These are phyloP conservation scores for Corydoras maculifer DNA, from an alignment of 2,113 vertebrate species.

Conservation along the genomic window DNA sequence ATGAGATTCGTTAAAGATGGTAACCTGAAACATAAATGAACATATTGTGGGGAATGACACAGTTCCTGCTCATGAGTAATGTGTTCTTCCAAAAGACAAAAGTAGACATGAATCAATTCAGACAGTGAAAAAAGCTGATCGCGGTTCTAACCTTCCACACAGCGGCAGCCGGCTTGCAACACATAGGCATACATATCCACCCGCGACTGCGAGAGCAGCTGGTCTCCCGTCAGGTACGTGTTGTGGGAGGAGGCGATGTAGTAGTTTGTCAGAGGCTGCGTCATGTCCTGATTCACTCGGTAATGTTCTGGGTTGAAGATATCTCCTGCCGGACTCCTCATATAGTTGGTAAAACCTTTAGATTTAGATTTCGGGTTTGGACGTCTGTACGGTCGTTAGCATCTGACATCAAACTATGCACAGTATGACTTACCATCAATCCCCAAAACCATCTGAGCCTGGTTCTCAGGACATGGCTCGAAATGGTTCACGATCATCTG, in stretches of 20 bases:
- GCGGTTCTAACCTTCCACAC: neutral
- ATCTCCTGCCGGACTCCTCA: neutral
- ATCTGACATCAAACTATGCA: too few species aligned
- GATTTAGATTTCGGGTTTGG: too few species aligned
- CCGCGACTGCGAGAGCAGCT: neutral
- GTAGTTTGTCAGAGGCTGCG: neutral
- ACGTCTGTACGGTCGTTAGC: too few species aligned
- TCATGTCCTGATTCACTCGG: neutral
- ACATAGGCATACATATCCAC: neutral
- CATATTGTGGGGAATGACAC: too few species aligned
- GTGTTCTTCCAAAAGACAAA: too few species aligned
- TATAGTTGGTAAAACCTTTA: neutral
- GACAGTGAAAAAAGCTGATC: too few species aligned
- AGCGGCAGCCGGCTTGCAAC: neutral
- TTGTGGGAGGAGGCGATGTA: slow-evolving; percentile 1
- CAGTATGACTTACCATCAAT: neutral
- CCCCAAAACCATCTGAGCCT: neutral
- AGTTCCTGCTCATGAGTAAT: too few species aligned
- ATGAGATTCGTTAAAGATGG: too few species aligned
- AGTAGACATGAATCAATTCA: too few species aligned
- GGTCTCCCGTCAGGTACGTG: neutral
- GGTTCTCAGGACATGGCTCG: neutral
- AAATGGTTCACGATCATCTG: neutral
- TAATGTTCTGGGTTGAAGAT: neutral
- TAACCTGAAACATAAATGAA: too few species aligned